These are phyloP conservation scores for Regulus satrapa DNA, from an alignment of 2,113 vertebrate species.

Conservation along the genomic window DNA sequence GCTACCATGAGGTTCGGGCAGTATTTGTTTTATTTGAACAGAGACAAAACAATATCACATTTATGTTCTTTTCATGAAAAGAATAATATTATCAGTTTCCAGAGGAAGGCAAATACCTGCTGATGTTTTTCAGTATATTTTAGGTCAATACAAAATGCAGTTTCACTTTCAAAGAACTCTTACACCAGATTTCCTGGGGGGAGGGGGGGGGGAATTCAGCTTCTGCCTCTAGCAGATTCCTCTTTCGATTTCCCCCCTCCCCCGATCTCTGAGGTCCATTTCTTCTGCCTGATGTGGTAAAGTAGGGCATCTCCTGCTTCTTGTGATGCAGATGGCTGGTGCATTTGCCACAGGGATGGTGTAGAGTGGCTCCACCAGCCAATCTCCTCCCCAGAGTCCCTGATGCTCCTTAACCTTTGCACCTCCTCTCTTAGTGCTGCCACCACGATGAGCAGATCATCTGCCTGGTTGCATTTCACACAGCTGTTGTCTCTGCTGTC, in stretches of 20 bases:
- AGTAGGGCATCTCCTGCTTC: background rate
- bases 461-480: background rate
- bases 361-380: background rate
- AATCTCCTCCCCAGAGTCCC: background rate
- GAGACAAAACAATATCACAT: background rate
- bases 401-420: background rate
- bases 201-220: background rate
- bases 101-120: background rate
- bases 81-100: background rate
- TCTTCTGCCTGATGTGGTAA: background rate
- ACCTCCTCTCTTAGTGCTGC: background rate
- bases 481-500: background rate
- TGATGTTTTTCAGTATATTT: background rate
- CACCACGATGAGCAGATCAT: background rate
- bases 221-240: background rate
- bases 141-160: background rate
- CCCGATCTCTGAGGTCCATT: background rate
- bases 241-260: fast-evolving
- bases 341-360: background rate
- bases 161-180: background rate
- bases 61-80: background rate
- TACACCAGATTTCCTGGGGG: background rate
- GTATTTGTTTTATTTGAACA: background rate
- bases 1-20: background rate
- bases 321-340: background rate